A percentile compares a stretch with the other conserved stretches of the same genome.
phyloP scores from a whole-genome alignment of 2,797 vertebrate species.

The Paramormyrops hopkinsi region DNA sequence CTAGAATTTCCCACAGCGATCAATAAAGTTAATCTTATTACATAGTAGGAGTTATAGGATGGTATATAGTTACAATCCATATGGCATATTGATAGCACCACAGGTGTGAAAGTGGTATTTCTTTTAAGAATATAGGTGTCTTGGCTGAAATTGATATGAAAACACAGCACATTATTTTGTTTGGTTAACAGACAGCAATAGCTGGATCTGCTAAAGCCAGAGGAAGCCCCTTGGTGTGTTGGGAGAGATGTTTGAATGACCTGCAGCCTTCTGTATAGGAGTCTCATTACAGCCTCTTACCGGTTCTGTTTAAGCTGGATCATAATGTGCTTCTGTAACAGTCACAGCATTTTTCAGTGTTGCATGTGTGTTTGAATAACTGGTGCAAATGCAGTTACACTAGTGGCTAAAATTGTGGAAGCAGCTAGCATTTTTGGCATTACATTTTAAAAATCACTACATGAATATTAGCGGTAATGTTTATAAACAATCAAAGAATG shows the following conservation, averaged over 20 bases:
- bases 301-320: neutral
- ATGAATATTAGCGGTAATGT: neutral
- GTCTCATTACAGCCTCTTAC: neutral
- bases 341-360: neutral
- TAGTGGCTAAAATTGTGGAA: neutral
- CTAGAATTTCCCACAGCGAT: neutral
- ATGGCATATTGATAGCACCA: neutral
- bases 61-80: neutral
- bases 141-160: neutral
- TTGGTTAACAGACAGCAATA: neutral
- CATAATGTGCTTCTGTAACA: neutral
- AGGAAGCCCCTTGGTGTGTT: neutral
- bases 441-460: neutral
- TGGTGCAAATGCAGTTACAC: neutral
- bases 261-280: neutral
- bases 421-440: neutral
- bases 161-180: neutral
- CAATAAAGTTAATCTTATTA: neutral
- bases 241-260: neutral
- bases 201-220: neutral
- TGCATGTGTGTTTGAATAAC: neutral
- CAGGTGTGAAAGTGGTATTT: neutral
- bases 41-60: neutral
- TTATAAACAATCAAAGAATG: neutral
- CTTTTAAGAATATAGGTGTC: neutral